phyloP scores from a whole-genome alignment of 2,888 invertebrate species.

The Adelphocoris suturalis region DNA sequence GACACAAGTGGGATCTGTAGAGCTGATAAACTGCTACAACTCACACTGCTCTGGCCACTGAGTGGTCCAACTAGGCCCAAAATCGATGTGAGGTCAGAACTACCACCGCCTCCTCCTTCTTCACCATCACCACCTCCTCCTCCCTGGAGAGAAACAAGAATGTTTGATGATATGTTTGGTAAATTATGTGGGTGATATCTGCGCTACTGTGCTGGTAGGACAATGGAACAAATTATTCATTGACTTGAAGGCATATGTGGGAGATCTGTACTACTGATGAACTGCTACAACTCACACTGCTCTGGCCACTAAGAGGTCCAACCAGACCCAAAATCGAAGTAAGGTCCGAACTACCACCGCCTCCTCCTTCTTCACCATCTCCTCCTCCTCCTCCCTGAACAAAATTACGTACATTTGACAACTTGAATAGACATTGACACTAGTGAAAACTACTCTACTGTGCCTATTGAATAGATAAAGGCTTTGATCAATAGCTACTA shows the following conservation, averaged over 20 bases:
- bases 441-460: not conserved
- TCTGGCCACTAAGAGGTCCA: conserved; percentile 69
- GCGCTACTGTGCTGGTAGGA: not conserved
- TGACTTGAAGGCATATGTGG: no score
- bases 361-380: conserved; percentile 67
- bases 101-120: conserved; percentile 69
- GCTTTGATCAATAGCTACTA: no score
- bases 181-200: not conserved
- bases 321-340: conserved; percentile 68
- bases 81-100: conserved; percentile 69
- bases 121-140: conserved; percentile 71
- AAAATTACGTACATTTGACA: not conserved
- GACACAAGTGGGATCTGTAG: no score
- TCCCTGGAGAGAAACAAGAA: conserved; percentile 28
- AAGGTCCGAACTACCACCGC: conserved; percentile 68
- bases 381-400: conserved; percentile 71
- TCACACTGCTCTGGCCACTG: conserved; percentile 67
- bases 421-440: not conserved
- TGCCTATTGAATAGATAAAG: not conserved
- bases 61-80: conserved; percentile 70
- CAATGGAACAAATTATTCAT: not conserved
- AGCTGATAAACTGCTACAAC: not conserved
- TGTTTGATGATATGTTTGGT: not conserved
- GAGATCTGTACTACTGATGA: not conserved
- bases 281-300: conserved; percentile 55